Percentiles rank a stretch among this genome's conserved stretches.
phyloP scores from a whole-genome alignment of 2,888 invertebrate genomes.

The Netelia fuscicornis region DNA sequence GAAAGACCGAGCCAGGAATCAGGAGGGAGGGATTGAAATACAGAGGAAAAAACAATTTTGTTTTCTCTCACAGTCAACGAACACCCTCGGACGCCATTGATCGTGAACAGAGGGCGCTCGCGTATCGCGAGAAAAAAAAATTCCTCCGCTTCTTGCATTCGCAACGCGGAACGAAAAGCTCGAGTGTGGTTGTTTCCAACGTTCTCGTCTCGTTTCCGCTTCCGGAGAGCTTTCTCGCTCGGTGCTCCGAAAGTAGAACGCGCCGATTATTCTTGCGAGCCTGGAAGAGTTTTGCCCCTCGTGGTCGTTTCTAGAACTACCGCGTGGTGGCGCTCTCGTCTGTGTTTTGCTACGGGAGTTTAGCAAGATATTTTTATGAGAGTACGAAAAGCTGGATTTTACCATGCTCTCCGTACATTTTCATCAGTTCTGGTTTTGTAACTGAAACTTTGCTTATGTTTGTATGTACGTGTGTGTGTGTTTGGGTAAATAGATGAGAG shows the following conservation, averaged over 20 bases:
- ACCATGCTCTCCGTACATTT: conserved; percentile 8
- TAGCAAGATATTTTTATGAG: not conserved
- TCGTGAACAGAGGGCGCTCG: too few relatives aligned
- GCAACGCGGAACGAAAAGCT: not conserved
- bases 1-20: too few relatives aligned
- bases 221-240: conserved; percentile 27
- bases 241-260: conserved; percentile 55
- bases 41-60: too few relatives aligned
- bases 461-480: too few relatives aligned
- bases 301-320: conserved; percentile 1
- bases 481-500: too few relatives aligned
- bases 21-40: too few relatives aligned
- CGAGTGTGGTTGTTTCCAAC: conserved; percentile 8
- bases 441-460: too few relatives aligned
- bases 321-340: not conserved
- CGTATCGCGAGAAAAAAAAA: too few relatives aligned
- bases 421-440: not conserved
- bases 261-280: conserved; percentile 55
- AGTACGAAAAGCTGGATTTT: not conserved
- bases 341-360: not conserved
- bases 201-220: conserved; percentile 26
- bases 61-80: too few relatives aligned
- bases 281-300: not conserved
- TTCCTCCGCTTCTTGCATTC: not conserved
- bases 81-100: too few relatives aligned